These are phyloP conservation scores for Parambassis ranga DNA, from an alignment of 2,797 vertebrate genomes.

Conservation along the genomic window DNA sequence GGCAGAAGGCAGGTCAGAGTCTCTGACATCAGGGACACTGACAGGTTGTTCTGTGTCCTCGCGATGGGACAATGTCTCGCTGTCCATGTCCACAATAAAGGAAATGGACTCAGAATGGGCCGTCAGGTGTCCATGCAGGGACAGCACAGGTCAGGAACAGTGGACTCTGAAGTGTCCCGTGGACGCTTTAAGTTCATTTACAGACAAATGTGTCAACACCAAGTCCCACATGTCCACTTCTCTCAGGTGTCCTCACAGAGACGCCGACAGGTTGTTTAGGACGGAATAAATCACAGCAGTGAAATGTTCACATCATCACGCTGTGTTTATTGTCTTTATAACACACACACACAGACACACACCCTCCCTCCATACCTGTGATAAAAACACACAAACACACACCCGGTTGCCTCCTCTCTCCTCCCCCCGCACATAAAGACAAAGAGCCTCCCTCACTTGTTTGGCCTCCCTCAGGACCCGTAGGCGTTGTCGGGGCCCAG, in stretches of 20 bases:
- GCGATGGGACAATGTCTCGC: no score
- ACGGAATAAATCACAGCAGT: neutral
- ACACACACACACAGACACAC: neutral
- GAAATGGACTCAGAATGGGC: no score
- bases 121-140: accelerated
- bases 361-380: neutral
- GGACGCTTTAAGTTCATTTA: neutral
- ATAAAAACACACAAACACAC: neutral
- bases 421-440: constrained; percentile 35
- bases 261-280: neutral
- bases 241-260: neutral
- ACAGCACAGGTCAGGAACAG: no score
- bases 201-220: no score
- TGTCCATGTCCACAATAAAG: no score
- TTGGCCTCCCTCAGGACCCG: constrained; percentile 73
- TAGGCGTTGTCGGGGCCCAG: constrained; percentile 75
- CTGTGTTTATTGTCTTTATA: constrained; percentile 6
- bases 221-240: no score
- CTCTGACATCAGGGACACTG: no score
- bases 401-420: constrained; percentile 3
- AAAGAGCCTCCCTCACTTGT: constrained; percentile 56
- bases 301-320: neutral
- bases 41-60: no score
- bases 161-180: neutral
- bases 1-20: no score